Base-by-base conservation (phyloP, 1,140 invertebrate genomes). In the Pseudobourletiella spinata region DNA sequence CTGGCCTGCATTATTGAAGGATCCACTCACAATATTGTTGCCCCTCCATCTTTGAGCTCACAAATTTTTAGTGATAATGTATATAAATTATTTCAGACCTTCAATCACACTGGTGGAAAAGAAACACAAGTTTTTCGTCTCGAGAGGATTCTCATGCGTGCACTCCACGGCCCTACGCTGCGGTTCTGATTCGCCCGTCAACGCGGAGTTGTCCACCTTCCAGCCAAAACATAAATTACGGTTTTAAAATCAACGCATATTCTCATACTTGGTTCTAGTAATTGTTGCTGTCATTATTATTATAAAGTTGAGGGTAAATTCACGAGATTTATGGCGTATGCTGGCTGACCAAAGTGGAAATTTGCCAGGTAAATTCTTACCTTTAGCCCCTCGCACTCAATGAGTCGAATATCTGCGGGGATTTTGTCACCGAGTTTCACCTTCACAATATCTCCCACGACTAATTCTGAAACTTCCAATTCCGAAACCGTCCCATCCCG, bases 401-500 rank as follows among this genome's bases (percentile, higher is more conserved):
- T 70, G 29, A 78, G 69, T 30, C 77, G 71, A 65, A 79, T 70
- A 69, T 80, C 78, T 15, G 79, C 79, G 2, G 78, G 79, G 25
- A 81, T 73, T 39, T 76, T 68, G 57, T 77, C 78, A 15, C 78
- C 78, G 77, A 92, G 92, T 78, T 95, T 95, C 39, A 96, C 89
- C 74, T 94, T 88, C 73, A 96, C 91, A 66, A 96, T 85, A 76
- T 96, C 92, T 44, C 92, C 92, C 63, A 94, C 78, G 24, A 93
- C 90, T 62, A 96, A 80, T 72, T 95, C 89, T 77, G 95, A 91
- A 65, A 91, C 91, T 44, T 86, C 83, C 58, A 96, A 78, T 57
- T 89, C 94, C 62, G 90, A 76, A 74, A 95, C 95, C 75, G 95
- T 86, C 64, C 95, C 94, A 78, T 95, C 90, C 68, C 96, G 83